These are phyloP conservation scores for Melolontha melolontha DNA, from an alignment of 2,888 invertebrate species.

Conservation along the genomic window DNA sequence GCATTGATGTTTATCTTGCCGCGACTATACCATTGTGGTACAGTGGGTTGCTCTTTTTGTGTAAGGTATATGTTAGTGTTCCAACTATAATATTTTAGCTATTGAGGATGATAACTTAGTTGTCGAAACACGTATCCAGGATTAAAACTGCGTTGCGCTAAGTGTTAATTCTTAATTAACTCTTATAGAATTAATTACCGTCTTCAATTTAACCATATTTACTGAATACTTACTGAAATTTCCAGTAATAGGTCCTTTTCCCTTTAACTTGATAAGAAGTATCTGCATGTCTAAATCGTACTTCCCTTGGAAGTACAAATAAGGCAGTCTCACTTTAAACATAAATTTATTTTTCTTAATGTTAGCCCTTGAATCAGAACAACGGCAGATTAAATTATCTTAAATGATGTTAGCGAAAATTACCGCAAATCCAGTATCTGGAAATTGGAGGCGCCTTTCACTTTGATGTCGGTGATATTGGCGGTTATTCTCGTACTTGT, in stretches of 20 bases:
- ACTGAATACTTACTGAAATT: constrained; percentile 73
- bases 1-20: no score
- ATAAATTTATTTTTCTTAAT: constrained; percentile 73
- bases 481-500: constrained; percentile 67
- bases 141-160: no score
- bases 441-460: constrained; percentile 72
- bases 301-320: constrained; percentile 73
- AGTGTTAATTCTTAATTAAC: no score
- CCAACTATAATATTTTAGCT: no score
- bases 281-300: constrained; percentile 78
- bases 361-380: constrained; percentile 67
- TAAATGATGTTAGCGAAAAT: constrained; percentile 53
- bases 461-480: constrained; percentile 72
- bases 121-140: no score
- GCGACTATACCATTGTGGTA: no score
- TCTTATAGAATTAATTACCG: no score
- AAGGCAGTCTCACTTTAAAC: constrained; percentile 72
- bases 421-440: constrained; percentile 72
- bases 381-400: not conserved
- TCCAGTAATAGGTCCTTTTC: constrained; percentile 75
- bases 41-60: no score
- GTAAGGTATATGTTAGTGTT: no score
- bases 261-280: constrained; percentile 72
- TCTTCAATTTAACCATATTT: no score
- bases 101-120: no score